Base-by-base conservation (phyloP, 2,888 invertebrate species). In the Caenorhabditis sp. region DNA sequence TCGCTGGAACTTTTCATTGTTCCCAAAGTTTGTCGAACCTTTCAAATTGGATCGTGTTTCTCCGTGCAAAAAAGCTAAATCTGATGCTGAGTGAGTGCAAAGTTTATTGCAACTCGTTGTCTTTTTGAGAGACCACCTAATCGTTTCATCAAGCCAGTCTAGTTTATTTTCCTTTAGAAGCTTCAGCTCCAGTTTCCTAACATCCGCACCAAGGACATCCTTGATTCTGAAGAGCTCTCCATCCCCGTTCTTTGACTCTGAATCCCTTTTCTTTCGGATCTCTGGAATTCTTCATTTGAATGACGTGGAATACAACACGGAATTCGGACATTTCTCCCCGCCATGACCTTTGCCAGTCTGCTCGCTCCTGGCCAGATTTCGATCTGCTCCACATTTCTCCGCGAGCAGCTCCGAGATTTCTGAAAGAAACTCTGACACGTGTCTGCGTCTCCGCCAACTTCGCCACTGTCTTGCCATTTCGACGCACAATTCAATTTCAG, bases 401-500 rank as follows among this genome's bases (percentile, higher is more conserved):
- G 55, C 37, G 15, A 60, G 58, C 51, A 60, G 58, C 60, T 64
- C 72, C 8, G 76, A 76, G 76, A 76, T 67, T 76, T 76, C 61
- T 67, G 76, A 76, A 76, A 60, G 61, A 76, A 61, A 74, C 51
- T 74, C 74, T 74, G 71, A 71, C 71, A 72, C 58, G 40, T 58
- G 51, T 65, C 76, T 60, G 28, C 8, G 20, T 53, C 55, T 67
- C 67, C 6, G 6, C 6, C 32, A 37, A 53, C 20, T 20, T 28
- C 53, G 2, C n/a, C 24, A 28, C 53, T 55, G 22, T 55, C 44
- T 35, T n/a, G n/a, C n/a, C 60, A 35, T 37, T 67, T 67, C 74
- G 72, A 74, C 72, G 67, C 65, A 58, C 74, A 76, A 76, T 76
- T 76, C 76, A 67, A 76, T 76, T 76, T 76, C 76, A 76, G 76